Evolutionary conservation across 2,797 vertebrate species (phyloP), one percentile per base, ranked within the genome.

Genomic region (Enteromius thamalakanensis): DNA sequence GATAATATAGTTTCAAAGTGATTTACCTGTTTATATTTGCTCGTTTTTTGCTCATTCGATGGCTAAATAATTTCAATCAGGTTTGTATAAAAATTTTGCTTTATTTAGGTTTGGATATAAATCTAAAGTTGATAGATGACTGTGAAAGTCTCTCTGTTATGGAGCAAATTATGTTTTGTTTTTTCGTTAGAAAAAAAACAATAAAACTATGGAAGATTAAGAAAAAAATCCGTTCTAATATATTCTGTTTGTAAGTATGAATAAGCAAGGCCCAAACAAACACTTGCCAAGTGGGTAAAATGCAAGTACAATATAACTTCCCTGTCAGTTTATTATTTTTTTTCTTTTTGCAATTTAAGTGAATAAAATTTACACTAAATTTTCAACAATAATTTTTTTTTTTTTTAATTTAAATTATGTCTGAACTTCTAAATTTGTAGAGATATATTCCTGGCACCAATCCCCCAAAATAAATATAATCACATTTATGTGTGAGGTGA

Each of bases 21-120:
- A 77, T 77, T 53, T 84, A 72, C 62, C 81, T 70, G 79, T 77
- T 80, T 82, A 74, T 62, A 51, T 80, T 80, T 19, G 47, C 49
- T 34, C 62, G 55, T 74, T 79, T 64, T 77, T 60, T 49, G 51
- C 81, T 78, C 53, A 70, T 78, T 78, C 45, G 15, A 71, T 10
- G 40, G 65, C 45, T 78, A 71, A 62, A 77, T 83, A 40, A 78
- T 77, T 78, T 70, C 6, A 77, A 58, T 69, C 37, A 49, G 60
- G 12, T 83, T 58, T 23, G 40, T 49, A 26, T 58, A 70, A 37
- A 81, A 78, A 51, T 70, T 0, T 69, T 5, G 49, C 51, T 83
- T 55, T 69, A 58, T 75, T 75, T 68, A 75, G 47, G 53, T 76
- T 76, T 19, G 21, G 34, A 69, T 53, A 69, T n/a, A 45, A 71